Conservation (phyloP, 35 echinoderm and acorn worm genomes). For the Heliocidaris tuberculata region DNA sequence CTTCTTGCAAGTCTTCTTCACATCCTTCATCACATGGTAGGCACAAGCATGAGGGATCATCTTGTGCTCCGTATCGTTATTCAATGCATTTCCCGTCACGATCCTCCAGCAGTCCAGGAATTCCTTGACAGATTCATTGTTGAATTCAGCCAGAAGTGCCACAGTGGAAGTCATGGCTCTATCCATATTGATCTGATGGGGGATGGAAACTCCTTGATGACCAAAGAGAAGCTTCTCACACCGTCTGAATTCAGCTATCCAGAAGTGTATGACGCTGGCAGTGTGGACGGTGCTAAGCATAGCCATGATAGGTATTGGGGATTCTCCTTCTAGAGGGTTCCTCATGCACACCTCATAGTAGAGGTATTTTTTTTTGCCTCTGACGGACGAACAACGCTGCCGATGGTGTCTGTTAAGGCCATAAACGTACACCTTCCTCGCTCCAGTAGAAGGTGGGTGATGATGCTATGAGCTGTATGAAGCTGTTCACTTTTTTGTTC, state of each 20-base stretch:
- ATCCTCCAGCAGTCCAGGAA: conserved; percentile 44
- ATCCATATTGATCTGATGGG: conserved; percentile 42
- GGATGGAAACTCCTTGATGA: neutral
- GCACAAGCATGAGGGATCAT: conserved; percentile 50
- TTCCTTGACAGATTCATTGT: conserved; percentile 40
- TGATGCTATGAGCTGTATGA: neutral
- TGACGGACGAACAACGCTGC: too few relatives aligned
- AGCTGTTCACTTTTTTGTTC: neutral
- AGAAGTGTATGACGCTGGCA: conserved; percentile 12
- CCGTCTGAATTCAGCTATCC: conserved; percentile 12
- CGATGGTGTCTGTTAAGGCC: too few relatives aligned
- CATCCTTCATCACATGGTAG: conserved; percentile 33
- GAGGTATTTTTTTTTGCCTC: too few relatives aligned
- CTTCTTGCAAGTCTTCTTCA: conserved; percentile 48
- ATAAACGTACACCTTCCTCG: neutral
- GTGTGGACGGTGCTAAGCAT: neutral
- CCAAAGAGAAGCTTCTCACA: conserved; percentile 31
- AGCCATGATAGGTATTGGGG: conserved; percentile 16
- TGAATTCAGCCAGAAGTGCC: conserved; percentile 43
- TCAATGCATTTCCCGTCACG: conserved; percentile 36
- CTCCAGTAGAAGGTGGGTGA: neutral
- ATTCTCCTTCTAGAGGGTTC: neutral
- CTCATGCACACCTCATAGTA: too few relatives aligned
- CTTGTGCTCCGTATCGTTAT: conserved; percentile 25
- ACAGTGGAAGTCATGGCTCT: conserved; percentile 38